Conservation (phyloP, 2,888 invertebrate species). For the Fragum sueziense region DNA sequence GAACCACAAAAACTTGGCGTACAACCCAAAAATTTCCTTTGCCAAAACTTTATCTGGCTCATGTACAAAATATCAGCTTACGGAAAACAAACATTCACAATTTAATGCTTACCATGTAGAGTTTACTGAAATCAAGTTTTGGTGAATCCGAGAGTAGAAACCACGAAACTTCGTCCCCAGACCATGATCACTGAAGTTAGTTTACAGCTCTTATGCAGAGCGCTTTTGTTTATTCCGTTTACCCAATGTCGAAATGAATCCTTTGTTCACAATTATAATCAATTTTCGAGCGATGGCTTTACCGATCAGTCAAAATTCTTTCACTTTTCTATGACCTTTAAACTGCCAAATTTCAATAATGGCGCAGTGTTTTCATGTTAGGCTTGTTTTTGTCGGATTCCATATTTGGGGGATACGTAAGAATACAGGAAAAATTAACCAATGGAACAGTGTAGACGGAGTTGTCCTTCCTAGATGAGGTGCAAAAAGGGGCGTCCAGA, state of each 20-base stretch:
- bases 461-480: conserved; percentile 53
- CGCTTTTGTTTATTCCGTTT: conserved; percentile 21
- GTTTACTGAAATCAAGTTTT: conserved; percentile 55
- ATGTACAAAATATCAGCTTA: conserved; percentile 60
- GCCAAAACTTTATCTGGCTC: conserved; percentile 65
- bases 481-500: not conserved
- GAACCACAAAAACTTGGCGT: conserved; percentile 64
- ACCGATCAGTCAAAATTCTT: conserved; percentile 23
- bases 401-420: conserved; percentile 74
- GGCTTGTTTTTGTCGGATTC: conserved; percentile 75
- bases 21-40: conserved; percentile 63
- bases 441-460: conserved; percentile 35
- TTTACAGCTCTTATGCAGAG: conserved; percentile 40
- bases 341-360: conserved; percentile 68
- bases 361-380: conserved; percentile 75
- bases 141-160: conserved; percentile 51
- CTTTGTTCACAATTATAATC: conserved; percentile 29
- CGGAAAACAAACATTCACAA: conserved; percentile 55
- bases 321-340: conserved; percentile 60
- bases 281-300: not conserved
- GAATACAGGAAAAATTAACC: conserved; percentile 56
- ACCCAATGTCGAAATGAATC: conserved; percentile 38
- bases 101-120: conserved; percentile 60
- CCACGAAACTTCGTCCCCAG: conserved; percentile 57
- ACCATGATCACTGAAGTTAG: conserved; percentile 60